A percentile compares a stretch with the other conserved stretches of the same genome.
phyloP scores from a whole-genome alignment of 2,888 invertebrate species.

The Euclidia mi region DNA sequence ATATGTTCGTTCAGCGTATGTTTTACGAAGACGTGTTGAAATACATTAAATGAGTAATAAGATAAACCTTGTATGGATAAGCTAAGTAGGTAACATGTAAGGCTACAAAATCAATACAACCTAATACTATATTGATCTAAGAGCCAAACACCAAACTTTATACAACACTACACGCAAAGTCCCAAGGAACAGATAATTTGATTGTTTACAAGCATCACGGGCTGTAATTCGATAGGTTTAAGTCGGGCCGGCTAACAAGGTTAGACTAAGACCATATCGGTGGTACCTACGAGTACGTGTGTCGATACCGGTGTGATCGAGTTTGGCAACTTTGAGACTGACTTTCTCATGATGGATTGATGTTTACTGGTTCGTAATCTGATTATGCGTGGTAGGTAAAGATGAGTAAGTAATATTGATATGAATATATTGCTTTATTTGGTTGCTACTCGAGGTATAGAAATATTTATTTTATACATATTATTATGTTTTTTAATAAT shows the following conservation, averaged over 20 bases:
- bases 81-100: too few relatives aligned
- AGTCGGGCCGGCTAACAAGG: slow-evolving; percentile 38
- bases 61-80: too few relatives aligned
- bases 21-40: too few relatives aligned
- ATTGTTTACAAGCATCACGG: slow-evolving; percentile 52
- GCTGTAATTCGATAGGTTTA: slow-evolving; percentile 48
- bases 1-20: too few relatives aligned
- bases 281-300: slow-evolving; percentile 39
- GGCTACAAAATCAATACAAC: background rate
- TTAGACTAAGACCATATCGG: slow-evolving; percentile 49
- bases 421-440: background rate
- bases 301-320: slow-evolving; percentile 43
- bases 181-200: slow-evolving; percentile 38
- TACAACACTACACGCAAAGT: slow-evolving; percentile 21
- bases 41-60: too few relatives aligned
- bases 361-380: slow-evolving; percentile 13
- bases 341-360: slow-evolving; percentile 47
- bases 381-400: background rate
- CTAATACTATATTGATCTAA: slow-evolving; percentile 1
- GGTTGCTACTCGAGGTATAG: too few relatives aligned
- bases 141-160: slow-evolving; percentile 12
- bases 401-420: background rate
- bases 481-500: too few relatives aligned
- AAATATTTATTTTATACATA: too few relatives aligned
- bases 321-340: slow-evolving; percentile 45